These are phyloP conservation scores for Mnemiopsis leidyi DNA, from an alignment of 37 sponge, comb jelly and placozoan species.

Conservation along the genomic window DNA sequence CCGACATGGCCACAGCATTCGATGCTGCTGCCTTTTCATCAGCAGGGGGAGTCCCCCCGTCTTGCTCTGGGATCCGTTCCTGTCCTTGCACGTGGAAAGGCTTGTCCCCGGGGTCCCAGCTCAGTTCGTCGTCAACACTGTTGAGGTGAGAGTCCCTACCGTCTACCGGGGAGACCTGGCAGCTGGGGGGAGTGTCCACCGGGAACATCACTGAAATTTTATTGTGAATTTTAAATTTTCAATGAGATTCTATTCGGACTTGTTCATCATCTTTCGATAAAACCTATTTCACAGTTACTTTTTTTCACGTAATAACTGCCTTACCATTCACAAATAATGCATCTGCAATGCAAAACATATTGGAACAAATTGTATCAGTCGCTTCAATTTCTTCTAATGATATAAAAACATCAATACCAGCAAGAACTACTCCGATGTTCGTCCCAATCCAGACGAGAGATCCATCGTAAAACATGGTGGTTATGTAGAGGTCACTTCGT, in stretches of 20 bases:
- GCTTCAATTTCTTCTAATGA: no score
- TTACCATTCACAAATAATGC: no score
- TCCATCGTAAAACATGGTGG: constrained; percentile 56
- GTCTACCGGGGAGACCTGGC: background rate
- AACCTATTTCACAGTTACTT: no score
- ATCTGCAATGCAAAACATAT: no score
- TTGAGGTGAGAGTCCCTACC: background rate
- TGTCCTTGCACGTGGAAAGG: background rate
- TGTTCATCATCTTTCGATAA: no score
- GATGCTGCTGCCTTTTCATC: background rate
- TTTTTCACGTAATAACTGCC: no score
- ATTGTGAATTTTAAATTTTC: no score
- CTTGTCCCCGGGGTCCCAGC: background rate
- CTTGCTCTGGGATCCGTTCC: background rate
- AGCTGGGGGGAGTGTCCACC: background rate
- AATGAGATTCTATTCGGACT: no score
- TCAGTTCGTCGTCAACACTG: constrained; percentile 45
- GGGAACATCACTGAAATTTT: background rate
- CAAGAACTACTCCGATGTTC: constrained; percentile 57
- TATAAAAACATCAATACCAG: no score
- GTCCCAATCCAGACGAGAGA: constrained; percentile 45
- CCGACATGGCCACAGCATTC: background rate
- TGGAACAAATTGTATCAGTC: no score
- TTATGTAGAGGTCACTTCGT: constrained; percentile 35
- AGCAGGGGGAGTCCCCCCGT: background rate